phyloP scores from a whole-genome alignment of 2,113 vertebrate genomes.

The Jacana jacana region DNA sequence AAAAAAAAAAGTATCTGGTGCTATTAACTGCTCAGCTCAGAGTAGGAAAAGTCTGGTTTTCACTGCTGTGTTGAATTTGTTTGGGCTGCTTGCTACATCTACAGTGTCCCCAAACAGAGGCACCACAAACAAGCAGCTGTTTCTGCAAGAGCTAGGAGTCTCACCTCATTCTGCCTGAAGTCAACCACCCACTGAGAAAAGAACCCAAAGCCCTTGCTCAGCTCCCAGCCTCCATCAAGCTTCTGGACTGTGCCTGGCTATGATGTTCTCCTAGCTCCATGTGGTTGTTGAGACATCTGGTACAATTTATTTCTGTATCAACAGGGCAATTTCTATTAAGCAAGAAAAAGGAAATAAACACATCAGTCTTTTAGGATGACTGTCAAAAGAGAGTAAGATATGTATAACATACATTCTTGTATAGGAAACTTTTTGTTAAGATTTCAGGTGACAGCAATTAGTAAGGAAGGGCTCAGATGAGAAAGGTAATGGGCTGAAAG shows the following conservation, averaged over 20 bases:
- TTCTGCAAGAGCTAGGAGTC: background rate
- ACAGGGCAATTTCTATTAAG: background rate
- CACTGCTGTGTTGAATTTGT: background rate
- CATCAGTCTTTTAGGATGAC: background rate
- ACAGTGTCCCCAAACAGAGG: background rate
- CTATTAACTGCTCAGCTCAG: background rate
- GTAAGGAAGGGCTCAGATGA: background rate
- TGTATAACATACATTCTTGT: background rate
- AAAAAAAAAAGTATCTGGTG: background rate
- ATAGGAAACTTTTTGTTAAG: background rate
- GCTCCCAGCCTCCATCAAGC: background rate
- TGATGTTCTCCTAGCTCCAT: background rate
- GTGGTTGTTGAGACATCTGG: background rate
- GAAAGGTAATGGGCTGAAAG: background rate
- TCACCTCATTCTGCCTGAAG: background rate
- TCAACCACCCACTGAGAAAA: background rate
- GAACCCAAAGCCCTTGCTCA: background rate
- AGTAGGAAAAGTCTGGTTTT: background rate
- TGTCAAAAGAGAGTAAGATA: background rate
- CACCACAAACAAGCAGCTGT: background rate
- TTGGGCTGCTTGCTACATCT: background rate
- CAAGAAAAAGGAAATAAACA: background rate
- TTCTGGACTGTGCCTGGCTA: background rate
- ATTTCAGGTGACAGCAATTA: background rate
- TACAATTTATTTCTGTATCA: background rate